phyloP scores from a whole-genome alignment of 1,140 invertebrate genomes.

The Anadara kagoshimensis region DNA sequence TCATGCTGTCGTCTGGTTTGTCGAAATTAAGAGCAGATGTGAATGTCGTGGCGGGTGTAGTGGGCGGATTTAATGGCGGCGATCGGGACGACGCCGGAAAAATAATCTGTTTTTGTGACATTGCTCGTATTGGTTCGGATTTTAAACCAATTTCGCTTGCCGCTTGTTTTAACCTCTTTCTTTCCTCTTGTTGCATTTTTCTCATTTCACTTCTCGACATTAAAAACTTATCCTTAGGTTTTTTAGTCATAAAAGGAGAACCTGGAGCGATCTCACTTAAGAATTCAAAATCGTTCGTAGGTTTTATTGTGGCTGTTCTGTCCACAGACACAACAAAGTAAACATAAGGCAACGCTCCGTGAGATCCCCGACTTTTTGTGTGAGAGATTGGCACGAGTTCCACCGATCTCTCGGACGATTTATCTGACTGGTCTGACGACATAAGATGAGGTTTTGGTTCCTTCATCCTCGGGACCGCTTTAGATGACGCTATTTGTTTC shows the following conservation, averaged over 20 bases:
- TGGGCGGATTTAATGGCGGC: background rate
- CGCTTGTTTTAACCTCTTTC: background rate
- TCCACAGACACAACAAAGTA: slow-evolving; percentile 40
- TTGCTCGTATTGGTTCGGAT: background rate
- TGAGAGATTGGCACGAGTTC: slow-evolving; percentile 37
- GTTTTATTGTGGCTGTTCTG: background rate
- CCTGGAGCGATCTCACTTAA: background rate
- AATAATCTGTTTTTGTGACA: slow-evolving; percentile 4
- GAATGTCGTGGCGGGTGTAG: slow-evolving; percentile 8
- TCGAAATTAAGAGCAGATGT: background rate
- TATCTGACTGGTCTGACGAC: background rate
- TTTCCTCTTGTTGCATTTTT: background rate
- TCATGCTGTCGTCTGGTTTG: background rate
- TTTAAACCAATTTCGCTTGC: too few relatives aligned
- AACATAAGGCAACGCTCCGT: slow-evolving; percentile 27
- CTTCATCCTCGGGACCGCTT: slow-evolving; percentile 26
- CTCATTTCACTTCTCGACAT: background rate
- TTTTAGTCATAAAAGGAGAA: background rate
- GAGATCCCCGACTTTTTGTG: slow-evolving; percentile 2
- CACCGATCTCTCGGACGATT: background rate
- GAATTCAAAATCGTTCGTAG: background rate
- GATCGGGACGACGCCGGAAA: background rate
- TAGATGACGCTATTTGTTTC: slow-evolving; percentile 9
- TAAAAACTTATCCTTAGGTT: background rate
- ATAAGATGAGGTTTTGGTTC: slow-evolving; percentile 14